Conservation (phyloP, 2,113 vertebrate species). For the Corythoichthys intestinalis region DNA sequence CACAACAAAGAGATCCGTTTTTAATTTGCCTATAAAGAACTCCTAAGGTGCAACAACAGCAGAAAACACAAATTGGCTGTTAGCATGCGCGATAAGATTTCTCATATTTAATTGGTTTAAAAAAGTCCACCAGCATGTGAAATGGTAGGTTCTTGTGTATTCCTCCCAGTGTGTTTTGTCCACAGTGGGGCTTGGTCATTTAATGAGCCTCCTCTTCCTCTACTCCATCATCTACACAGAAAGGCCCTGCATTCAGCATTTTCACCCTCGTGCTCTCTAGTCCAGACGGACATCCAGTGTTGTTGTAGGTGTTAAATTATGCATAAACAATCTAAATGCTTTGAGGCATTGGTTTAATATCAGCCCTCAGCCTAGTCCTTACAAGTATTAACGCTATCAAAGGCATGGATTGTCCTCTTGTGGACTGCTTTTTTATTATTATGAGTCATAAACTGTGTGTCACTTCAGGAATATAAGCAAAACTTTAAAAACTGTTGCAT, state of each 20-base stretch:
- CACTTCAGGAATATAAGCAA: constrained; percentile 56
- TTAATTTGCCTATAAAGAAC: constrained; percentile 57
- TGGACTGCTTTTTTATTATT: constrained; percentile 59
- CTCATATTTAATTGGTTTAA: constrained; percentile 73
- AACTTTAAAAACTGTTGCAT: constrained; percentile 36
- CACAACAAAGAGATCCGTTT: constrained; percentile 34
- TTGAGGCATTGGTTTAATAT: constrained; percentile 78
- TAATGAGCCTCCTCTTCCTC: constrained; percentile 67
- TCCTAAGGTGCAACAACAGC: constrained; percentile 55
- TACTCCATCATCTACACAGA: constrained; percentile 66
- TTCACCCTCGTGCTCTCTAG: constrained; percentile 53
- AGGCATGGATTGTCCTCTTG: constrained; percentile 60
- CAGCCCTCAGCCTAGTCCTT: constrained; percentile 41
- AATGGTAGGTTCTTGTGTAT: constrained; percentile 48
- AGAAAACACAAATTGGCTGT: constrained; percentile 63
- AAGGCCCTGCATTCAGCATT: constrained; percentile 70
- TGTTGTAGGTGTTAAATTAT: constrained; percentile 77
- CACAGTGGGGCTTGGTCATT: constrained; percentile 63
- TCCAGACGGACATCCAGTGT: constrained; percentile 59
- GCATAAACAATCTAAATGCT: constrained; percentile 73
- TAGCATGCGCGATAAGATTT: constrained; percentile 61
- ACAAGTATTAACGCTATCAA: constrained; percentile 57
- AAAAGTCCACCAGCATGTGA: constrained; percentile 40
- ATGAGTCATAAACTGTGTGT: constrained; percentile 57
- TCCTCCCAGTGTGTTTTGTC: constrained; percentile 57